Base-by-base conservation (phyloP, 2,888 invertebrate genomes). In the Drosophila affinis region DNA sequence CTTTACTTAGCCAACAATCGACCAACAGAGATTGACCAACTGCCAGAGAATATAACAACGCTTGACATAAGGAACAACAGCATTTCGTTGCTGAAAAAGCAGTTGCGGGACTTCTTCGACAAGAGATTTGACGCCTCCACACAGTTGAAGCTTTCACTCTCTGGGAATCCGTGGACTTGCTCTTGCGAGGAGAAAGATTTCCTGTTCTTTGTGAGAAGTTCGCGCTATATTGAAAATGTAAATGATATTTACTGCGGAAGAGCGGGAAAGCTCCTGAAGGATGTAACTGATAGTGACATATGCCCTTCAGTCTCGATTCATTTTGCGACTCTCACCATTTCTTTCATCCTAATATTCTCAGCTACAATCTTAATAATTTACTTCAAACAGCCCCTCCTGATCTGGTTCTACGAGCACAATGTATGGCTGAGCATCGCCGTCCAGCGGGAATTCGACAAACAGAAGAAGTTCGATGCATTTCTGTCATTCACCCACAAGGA, bases 351-450 rank as follows among this genome's bases (percentile, higher is more conserved):
- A 9, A 0, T 57, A 9, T 10, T 49, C 9, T 9, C 51, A 12
- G 7, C 24, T 2, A n/a, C 29, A 27, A 67, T 60, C 27, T 24
- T 62, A 2, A 14, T 54, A 9, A 12, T 67, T 3, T 60, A 59
- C 18, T 54, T 60, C 6, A 47, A 55, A n/a, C 55, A 62, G 12
- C 61, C 58, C 0, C 45, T 75, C 4, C 9, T 51, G 4, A 60
- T 75, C 9, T 75, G 72, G 61, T 55, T 75, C 10, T 75, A 75
- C 29, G 59, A 75, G 12, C 55, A 59, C 4, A 67, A 72, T 48
- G 14, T 72, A 9, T 75, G 59, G 3, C 1, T 75, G 3, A 53
- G 62, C 3, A 44, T 47, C 9, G 56, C 56, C 21, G 34, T 14
- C 12, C 34, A 12, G 5, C 2, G 12, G 34, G 34, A 34, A 5